A percentile compares a stretch with the other conserved stretches of the same genome.
Evolutionary conservation across 2,797 vertebrate species (phyloP).

Genomic region (Poecilia velifera): DNA sequence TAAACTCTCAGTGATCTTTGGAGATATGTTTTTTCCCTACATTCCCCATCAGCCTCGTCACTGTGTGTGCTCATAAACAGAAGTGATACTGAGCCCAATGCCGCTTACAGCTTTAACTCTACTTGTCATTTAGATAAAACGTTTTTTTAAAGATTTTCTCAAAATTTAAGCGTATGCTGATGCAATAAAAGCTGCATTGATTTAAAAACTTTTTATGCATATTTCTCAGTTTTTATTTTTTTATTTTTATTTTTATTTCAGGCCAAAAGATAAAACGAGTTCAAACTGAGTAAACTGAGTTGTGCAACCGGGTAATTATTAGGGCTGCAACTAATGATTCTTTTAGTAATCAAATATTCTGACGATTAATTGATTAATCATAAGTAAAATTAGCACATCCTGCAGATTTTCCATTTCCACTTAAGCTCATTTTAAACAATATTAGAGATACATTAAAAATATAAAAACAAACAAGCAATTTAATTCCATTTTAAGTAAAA

Average conservation of each 20-base stretch:
- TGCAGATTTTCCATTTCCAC: too few species aligned
- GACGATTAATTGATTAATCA: too few species aligned
- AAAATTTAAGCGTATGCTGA: background rate
- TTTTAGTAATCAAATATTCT: too few species aligned
- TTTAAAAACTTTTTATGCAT: background rate
- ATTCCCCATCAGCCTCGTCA: background rate
- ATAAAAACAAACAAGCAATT: too few species aligned
- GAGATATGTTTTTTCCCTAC: background rate
- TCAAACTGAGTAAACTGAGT: background rate
- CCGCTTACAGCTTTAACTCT: background rate
- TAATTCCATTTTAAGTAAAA: too few species aligned
- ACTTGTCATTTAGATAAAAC: background rate
- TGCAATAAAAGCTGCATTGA: background rate
- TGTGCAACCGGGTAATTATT: background rate
- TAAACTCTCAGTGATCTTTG: background rate
- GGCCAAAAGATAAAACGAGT: background rate
- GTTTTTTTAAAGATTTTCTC: background rate
- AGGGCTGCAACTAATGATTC: too few species aligned
- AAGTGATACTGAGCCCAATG: background rate
- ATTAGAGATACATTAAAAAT: too few species aligned
- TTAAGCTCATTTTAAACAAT: too few species aligned
- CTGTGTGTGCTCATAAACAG: background rate
- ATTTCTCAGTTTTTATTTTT: background rate
- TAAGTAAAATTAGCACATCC: too few species aligned
- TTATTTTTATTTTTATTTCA: background rate